These are phyloP conservation scores for Phortica variegata DNA, from an alignment of 1,140 invertebrate genomes.

Conservation along the genomic window DNA sequence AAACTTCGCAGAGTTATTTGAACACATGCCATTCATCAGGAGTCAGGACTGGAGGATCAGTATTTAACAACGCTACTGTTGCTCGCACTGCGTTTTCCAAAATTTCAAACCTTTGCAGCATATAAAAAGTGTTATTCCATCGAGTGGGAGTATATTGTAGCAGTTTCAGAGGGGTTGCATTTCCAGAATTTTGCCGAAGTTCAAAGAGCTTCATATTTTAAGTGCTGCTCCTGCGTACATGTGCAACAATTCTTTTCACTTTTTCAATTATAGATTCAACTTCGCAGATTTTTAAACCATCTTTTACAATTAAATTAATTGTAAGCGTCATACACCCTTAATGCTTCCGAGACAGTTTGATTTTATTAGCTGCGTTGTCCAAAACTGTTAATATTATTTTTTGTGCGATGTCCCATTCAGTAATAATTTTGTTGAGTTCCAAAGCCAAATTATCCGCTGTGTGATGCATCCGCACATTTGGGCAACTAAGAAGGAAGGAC, in stretches of 20 bases:
- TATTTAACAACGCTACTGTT: background rate
- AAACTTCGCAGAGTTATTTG: background rate
- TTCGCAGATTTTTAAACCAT: background rate
- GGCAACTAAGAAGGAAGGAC: background rate
- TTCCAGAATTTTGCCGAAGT: background rate
- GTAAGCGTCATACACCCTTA: background rate
- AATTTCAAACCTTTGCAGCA: constrained; percentile 42
- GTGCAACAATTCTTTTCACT: background rate
- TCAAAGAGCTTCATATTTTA: background rate
- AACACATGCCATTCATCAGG: background rate
- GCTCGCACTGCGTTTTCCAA: constrained; percentile 16
- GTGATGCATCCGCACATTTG: background rate
- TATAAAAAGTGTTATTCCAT: constrained; percentile 49
- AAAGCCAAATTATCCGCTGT: background rate
- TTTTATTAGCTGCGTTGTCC: background rate
- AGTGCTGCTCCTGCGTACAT: background rate
- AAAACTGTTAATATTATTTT: background rate
- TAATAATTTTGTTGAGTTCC: background rate
- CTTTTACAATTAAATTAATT: too few relatives aligned
- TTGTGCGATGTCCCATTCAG: background rate
- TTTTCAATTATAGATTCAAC: background rate
- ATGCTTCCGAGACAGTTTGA: background rate
- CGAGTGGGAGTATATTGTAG: constrained; percentile 36
- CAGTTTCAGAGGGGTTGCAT: background rate
- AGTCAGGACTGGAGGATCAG: background rate